Base-by-base conservation (phyloP, 2,797 vertebrate species). In the Megaceryle alcyon region DNA sequence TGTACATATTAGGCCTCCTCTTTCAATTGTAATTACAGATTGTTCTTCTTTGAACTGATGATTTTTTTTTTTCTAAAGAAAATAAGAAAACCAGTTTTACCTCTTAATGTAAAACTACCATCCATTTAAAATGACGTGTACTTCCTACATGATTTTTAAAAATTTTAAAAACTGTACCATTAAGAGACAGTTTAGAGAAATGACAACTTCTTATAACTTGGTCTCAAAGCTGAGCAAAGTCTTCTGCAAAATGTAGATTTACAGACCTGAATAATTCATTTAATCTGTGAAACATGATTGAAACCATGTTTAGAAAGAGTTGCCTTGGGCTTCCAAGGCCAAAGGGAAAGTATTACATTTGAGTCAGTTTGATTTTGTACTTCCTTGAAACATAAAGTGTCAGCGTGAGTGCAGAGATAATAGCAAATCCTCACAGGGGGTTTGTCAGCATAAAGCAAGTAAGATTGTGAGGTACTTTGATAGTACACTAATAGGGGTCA, bases 221-320 rank as follows among this genome's bases (percentile, higher is more conserved):
- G 84, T 95, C 86, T 91, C 79, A 88, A 86, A 94, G 76, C 94
- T 61, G 72, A 94, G 72, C 26, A 92, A 89, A 90, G 93, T 95
- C 56, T 95, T 92, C 77, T 77, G 66, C 79, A 92, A 96, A 96
- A 94, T 95, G 96, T 86, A 91, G 93, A 96, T 97, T 94, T 94
- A 88, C 86, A 83, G 91, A 88, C 61, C 73, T 96, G 96, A 97
- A 97, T 96, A 96, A 97, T 97, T 97, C 92, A 97, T 96, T 94
- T 96, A 94, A 94, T 96, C 95, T 92, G 72, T 7, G 66, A 72
- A 96, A 94, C 96, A 96, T 92, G 94, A 97, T 96, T 96, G 95
- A 96, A 96, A 93, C 66, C 88, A 81, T 96, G 90, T 97, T 97
- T 96, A 89, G 96, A 96, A 94, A 89, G 94, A 91, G 72, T 66